Evolutionary conservation across 2,113 vertebrate species (phyloP), one percentile per base, ranked within the genome.

Genomic region (Ophiodon elongatus): DNA sequence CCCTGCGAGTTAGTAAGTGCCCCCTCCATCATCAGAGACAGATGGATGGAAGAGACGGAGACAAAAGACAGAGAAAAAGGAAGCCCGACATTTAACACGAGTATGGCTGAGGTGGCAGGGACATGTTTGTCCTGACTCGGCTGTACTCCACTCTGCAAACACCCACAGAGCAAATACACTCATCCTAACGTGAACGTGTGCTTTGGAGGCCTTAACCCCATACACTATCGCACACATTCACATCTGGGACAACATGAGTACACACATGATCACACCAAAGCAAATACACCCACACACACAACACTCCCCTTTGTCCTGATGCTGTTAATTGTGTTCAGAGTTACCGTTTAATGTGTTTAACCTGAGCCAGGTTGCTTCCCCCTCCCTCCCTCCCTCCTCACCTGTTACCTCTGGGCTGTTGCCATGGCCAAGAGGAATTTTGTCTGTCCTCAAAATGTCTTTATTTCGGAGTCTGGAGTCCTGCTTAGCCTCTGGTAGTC

Each of bases 271-370:
- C 68, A 80, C 82, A 59, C 82, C 71, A 11, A 59, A 41, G 72
- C 71, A 89, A 73, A 82, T 35, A 89, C 50, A 8, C 83, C 11
- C 77, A 88, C 77, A 41, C 66, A 47, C 66, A 47, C 57, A 66
- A 4, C 27, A 39, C 21, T 21, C 54, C 8, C 23, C 54, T 4
- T 35, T 60, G 45, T 73, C 43, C 47, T 63, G 25, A 41, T 72
- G 70, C 45, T 6, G 29, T 25, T 59, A 67, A 60, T 54, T 64
- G 27, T 62, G 45, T 77, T 74, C 60, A 27, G 15, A 43, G 52
- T 64, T 15, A n/a, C 47, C 65, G 45, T 77, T 56, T 37, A 54
- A 82, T 64, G 45, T 70, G 19, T 81, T 74, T 14, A 39, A 50
- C 62, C 45, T 14, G 9, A 31, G 41, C 47, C 37, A 50, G 27